Base-by-base conservation (phyloP, 2,888 invertebrate genomes). In the Sacculina carcini region DNA sequence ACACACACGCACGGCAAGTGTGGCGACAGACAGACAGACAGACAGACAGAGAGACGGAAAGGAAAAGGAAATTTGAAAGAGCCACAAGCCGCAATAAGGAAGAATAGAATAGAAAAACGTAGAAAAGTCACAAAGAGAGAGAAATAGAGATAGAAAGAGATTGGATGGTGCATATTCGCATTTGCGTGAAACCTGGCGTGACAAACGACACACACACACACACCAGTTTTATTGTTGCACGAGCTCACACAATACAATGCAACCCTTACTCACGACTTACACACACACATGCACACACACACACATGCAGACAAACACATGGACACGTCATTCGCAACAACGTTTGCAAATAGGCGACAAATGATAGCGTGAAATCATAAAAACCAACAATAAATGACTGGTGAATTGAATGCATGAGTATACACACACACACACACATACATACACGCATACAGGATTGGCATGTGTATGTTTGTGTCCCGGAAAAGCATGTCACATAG, bases 31-130 rank as follows among this genome's bases (percentile, higher is more conserved):
- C 23, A 28, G 28, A 34, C 32, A 47, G 39, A 23, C 28, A 52
- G 50, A 53, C 48, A 42, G 44, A 36, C 46, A 32, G 48, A 52
- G 38, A 38, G 48, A 19, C 38, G 21, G 47, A 29, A 44, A 28
- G 31, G 28, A 50, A 47, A 44, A 53, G 36, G 39, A 47, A 47
- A 50, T 50, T 42, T 46, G 51, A 46, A 42, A 39, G 52, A 34
- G 53, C 32, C 47, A 48, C 48, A 48, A 40, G 21, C 38, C 47
- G 51, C 24, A 40, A 24, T 24, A 28, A 40, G 16, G 31, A 19
- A 19, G 23, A 16, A 14, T 14, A 16, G 31, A 23, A 21, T 14
- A 36, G 24, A 24, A 19, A 3, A 28, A 10, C 26, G 12, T 26
- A n/a, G 23, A n/a, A 16, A 16, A 19, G 34, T 24, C 9, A 28